These are phyloP conservation scores for Cygnus atratus DNA, from an alignment of 2,113 vertebrate species.

Conservation along the genomic window DNA sequence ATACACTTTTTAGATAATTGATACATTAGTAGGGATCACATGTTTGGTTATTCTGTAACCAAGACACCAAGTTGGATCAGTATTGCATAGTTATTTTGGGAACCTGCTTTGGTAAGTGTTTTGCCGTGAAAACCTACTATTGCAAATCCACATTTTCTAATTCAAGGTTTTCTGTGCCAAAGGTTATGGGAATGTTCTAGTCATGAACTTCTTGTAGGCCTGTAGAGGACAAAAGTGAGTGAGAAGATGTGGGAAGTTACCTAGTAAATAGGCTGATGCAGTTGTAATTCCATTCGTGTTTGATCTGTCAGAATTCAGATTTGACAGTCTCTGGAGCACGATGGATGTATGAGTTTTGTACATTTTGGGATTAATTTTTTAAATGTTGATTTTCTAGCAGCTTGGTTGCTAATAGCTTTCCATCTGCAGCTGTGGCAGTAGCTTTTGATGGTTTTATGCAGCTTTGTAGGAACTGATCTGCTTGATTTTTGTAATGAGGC, in stretches of 20 bases:
- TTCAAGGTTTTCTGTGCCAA: neutral
- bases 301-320: neutral
- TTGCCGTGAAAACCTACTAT: neutral
- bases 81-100: neutral
- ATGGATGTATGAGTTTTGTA: neutral
- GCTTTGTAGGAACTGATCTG: neutral
- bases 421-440: neutral
- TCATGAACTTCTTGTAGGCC: neutral
- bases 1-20: neutral
- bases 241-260: neutral
- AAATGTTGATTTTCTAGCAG: neutral
- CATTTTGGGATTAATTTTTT: neutral
- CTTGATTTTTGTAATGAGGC: neutral
- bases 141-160: neutral
- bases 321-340: neutral
- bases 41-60: neutral
- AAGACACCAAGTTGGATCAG: rapidly evolving
- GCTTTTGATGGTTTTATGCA: neutral
- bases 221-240: neutral
- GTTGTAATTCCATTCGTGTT: neutral
- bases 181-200: neutral
- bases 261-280: neutral
- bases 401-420: neutral
- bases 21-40: neutral
- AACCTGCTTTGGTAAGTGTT: neutral